Percentiles rank a stretch among this genome's conserved stretches.
phyloP scores from a whole-genome alignment of 2,797 vertebrate species.

The Botia kubotai region DNA sequence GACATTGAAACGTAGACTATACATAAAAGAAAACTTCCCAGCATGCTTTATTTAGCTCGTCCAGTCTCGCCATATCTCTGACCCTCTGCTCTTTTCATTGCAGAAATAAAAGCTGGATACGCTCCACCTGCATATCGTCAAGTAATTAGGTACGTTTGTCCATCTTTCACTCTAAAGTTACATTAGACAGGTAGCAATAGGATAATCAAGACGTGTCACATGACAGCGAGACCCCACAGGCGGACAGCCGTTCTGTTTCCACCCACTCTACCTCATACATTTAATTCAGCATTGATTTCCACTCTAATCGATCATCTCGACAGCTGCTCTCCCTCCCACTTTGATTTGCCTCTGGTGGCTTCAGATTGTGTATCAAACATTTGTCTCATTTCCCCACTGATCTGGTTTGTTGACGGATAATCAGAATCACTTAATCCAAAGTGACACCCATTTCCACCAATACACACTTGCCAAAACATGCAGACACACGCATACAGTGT shows the following conservation, averaged over 20 bases:
- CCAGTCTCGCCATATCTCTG: constrained; percentile 31
- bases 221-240: constrained; percentile 53
- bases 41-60: constrained; percentile 51
- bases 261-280: constrained; percentile 65
- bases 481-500: constrained; percentile 77
- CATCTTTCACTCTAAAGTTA: constrained; percentile 65
- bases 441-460: constrained; percentile 39
- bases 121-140: constrained; percentile 66
- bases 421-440: constrained; percentile 38
- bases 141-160: constrained; percentile 64
- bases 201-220: constrained; percentile 39
- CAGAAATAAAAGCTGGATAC: constrained; percentile 56
- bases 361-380: constrained; percentile 16
- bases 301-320: constrained; percentile 55
- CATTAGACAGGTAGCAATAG: constrained; percentile 47
- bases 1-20: constrained; percentile 47
- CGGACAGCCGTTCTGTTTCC: constrained; percentile 52
- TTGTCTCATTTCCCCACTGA: constrained; percentile 64
- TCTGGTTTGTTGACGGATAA: constrained; percentile 28
- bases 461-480: constrained; percentile 76
- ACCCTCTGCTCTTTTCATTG: constrained; percentile 13
- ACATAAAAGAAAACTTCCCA: constrained; percentile 1
- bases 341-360: constrained; percentile 62
- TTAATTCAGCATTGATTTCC: constrained; percentile 51
- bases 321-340: constrained; percentile 53